Evolutionary conservation across 2,888 invertebrate genomes (phyloP), one percentile per base, ranked within the genome.

Genomic region (Eurytoma californica): DNA sequence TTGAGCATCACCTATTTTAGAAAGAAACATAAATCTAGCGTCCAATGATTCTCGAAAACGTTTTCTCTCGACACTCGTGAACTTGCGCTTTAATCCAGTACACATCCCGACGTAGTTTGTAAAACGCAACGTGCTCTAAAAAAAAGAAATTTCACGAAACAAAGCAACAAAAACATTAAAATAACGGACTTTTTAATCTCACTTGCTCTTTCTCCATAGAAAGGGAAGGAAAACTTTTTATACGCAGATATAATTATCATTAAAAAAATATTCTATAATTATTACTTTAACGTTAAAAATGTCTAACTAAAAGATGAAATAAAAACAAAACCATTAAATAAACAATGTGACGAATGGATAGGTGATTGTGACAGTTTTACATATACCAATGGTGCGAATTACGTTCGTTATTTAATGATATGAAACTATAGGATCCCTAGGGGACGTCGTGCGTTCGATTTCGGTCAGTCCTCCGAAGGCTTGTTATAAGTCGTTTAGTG

Each of bases 71-170:
- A n/a, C n/a, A 74, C 24, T 61, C 18, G 77, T 79, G 63, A 74
- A 67, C 77, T 82, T 84, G 82, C 84, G 83, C 74, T 86, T 86
- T 83, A 83, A 85, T 88, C 87, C 87, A 88, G 87, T 88, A 88
- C 86, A 87, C 87, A 86, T 86, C 84, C 87, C 86, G 86, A 86
- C 82, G 76, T 70, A 73, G 72, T 3, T 30, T 67, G 65, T 30
- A 30, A 61, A 80, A 73, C n/a, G 55, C 47, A 79, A 67, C 53
- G 76, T 58, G 66, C 74, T 80, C 70, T 73, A 76, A 72, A 76
- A 39, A 39, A 39, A 39, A 39, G 39, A 39, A 78, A 20, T 68
- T 76, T 80, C 47, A 79, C 47, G 72, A 73, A 76, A 78, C 24
- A 77, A 73, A 39, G 39, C 39, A 39, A 39, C 39, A 39, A 39